A percentile compares a stretch with the other conserved stretches of the same genome.
Conservation (phyloP, 2,888 invertebrate species). For the Amitus sp. region DNA sequence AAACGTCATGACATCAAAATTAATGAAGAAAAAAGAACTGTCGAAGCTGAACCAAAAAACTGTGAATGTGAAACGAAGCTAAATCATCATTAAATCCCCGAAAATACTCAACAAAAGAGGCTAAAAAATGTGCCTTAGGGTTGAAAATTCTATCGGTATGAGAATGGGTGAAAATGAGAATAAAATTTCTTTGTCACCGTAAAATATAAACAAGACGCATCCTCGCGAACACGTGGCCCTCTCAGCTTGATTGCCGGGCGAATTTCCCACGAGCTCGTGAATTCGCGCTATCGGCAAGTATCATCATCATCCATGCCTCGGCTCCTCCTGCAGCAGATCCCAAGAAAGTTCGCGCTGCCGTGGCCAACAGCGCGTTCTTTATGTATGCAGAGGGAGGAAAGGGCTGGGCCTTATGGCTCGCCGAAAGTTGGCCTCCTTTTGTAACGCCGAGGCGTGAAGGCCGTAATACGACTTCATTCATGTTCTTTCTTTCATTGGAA, state of each 20-base stretch:
- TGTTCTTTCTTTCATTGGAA: constrained; percentile 9
- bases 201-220: not conserved
- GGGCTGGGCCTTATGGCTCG: constrained; percentile 30
- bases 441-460: constrained; percentile 24
- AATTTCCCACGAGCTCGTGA: constrained; percentile 7
- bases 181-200: too few relatives aligned
- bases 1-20: too few relatives aligned
- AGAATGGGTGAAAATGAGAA: too few relatives aligned
- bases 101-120: too few relatives aligned
- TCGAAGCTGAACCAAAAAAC: too few relatives aligned
- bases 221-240: constrained; percentile 25
- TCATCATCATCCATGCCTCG: not conserved
- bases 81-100: too few relatives aligned
- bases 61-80: too few relatives aligned
- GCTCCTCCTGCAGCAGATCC: constrained; percentile 21
- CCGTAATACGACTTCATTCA: constrained; percentile 29
- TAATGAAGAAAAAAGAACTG: too few relatives aligned
- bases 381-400: too few relatives aligned
- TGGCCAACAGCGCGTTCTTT: too few relatives aligned
- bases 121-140: too few relatives aligned
- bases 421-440: constrained; percentile 24
- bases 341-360: constrained; percentile 16
- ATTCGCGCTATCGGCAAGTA: constrained; percentile 7
- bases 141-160: too few relatives aligned
- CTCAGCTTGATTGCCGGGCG: constrained; percentile 26